Conservation (phyloP, 2,113 vertebrate species). For the Morone chrysops region DNA sequence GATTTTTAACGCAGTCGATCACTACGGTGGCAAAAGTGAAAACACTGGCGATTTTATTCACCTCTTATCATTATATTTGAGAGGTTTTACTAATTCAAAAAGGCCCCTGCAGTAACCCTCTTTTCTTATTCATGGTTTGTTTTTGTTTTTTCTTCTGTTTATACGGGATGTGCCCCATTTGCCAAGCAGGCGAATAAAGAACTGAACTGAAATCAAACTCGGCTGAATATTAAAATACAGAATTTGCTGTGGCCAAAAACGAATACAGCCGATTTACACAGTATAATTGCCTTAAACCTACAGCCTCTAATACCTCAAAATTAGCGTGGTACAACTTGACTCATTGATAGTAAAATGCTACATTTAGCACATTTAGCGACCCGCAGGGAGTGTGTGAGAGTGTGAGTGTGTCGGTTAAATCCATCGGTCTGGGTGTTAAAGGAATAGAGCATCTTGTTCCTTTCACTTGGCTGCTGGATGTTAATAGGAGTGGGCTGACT, state of each 20-base stretch:
- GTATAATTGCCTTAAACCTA: not conserved
- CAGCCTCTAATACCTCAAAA: not conserved
- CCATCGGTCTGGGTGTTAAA: conserved; percentile 37
- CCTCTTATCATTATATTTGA: not conserved
- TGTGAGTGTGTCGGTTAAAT: conserved; percentile 28
- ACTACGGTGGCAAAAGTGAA: not conserved
- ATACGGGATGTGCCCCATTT: not conserved
- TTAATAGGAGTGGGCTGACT: conserved; percentile 64
- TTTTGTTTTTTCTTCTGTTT: not conserved
- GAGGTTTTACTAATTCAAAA: too few species aligned
- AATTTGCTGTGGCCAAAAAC: not conserved
- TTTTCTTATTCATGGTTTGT: not conserved
- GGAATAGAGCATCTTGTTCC: conserved; percentile 52
- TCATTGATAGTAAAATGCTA: not conserved
- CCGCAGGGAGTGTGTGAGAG: not conserved
- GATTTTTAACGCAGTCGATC: not conserved
- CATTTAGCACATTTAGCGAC: conserved; percentile 16
- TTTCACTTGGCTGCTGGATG: conserved; percentile 54
- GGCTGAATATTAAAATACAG: not conserved
- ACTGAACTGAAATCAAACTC: not conserved
- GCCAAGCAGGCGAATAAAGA: not conserved
- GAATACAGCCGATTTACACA: not conserved
- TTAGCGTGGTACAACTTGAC: not conserved
- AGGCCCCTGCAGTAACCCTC: not conserved
- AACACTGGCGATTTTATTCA: not conserved